Conservation (phyloP, 2,797 vertebrate genomes). For the Synanceia verrucosa region DNA sequence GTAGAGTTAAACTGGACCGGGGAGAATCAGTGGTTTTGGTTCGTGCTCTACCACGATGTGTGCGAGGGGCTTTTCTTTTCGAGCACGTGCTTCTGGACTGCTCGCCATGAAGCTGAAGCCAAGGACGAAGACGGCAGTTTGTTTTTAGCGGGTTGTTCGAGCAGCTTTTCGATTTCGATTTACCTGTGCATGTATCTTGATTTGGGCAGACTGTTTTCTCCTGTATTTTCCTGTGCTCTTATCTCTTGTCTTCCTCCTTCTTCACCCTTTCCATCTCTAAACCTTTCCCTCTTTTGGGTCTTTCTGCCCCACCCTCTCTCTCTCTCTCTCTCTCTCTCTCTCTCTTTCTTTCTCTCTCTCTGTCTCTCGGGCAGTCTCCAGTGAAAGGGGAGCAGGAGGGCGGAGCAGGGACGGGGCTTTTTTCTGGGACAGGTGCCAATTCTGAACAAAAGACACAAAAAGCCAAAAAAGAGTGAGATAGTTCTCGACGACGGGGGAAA, state of each 20-base stretch:
- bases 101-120: constrained; percentile 47
- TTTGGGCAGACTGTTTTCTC: constrained; percentile 48
- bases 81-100: constrained; percentile 47
- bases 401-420: constrained; percentile 82
- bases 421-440: constrained; percentile 98
- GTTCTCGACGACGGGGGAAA: constrained; percentile 67
- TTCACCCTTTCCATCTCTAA: constrained; percentile 64
- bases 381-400: constrained; percentile 84
- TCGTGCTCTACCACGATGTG: neutral
- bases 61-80: constrained; percentile 34
- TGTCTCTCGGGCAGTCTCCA: constrained; percentile 78
- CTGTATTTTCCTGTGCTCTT: constrained; percentile 54
- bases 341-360: constrained; percentile 63
- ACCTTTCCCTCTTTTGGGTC: constrained; percentile 71
- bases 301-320: constrained; percentile 58
- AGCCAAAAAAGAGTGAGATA: constrained; percentile 86
- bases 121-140: constrained; percentile 65
- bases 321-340: constrained; percentile 54
- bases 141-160: constrained; percentile 50
- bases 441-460: constrained; percentile 95
- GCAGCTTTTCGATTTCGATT: constrained; percentile 51
- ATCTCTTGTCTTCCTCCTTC: constrained; percentile 63
- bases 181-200: constrained; percentile 57
- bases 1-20: constrained; percentile 41
- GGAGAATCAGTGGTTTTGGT: constrained; percentile 31